These are phyloP conservation scores for Calliopsis andreniformis DNA, from an alignment of 1,140 invertebrate species.

Conservation along the genomic window DNA sequence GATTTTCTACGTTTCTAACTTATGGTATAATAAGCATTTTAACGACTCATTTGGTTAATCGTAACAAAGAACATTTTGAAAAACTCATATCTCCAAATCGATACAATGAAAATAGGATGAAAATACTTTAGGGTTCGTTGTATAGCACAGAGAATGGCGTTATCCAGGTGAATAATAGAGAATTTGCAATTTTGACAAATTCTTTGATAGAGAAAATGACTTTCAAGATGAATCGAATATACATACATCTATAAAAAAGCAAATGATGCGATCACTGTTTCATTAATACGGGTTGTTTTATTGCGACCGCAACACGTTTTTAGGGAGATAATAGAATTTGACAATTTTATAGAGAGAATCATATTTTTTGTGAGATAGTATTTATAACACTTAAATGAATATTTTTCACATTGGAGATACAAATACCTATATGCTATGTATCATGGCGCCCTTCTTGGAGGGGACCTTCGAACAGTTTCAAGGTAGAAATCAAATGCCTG, in stretches of 20 bases:
- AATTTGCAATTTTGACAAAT: background rate
- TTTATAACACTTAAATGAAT: conserved; percentile 70
- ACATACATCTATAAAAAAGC: background rate
- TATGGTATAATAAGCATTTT: conserved; percentile 36
- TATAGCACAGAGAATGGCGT: background rate
- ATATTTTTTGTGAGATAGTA: conserved; percentile 78
- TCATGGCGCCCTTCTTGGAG: conserved; percentile 45
- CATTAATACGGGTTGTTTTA: conserved; percentile 39
- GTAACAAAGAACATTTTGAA: conserved; percentile 16
- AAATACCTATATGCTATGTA: conserved; percentile 46
- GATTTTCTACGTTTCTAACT: conserved; percentile 51
- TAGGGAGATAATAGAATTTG: conserved; percentile 64
- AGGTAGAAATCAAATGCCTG: conserved; percentile 63
- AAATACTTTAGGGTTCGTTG: conserved; percentile 24
- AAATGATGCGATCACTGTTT: conserved; percentile 1
- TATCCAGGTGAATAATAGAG: background rate
- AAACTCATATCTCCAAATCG: conserved; percentile 17
- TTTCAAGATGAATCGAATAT: background rate
- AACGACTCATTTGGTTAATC: conserved; percentile 53
- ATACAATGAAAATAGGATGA: conserved; percentile 9
- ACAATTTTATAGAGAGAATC: conserved; percentile 74
- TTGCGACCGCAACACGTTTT: conserved; percentile 48
- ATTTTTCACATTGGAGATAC: conserved; percentile 70
- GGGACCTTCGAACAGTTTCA: conserved; percentile 73
- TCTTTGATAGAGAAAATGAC: background rate